Evolutionary conservation across 2,888 invertebrate species (phyloP).

Genomic region (Idaea dimidiata): DNA sequence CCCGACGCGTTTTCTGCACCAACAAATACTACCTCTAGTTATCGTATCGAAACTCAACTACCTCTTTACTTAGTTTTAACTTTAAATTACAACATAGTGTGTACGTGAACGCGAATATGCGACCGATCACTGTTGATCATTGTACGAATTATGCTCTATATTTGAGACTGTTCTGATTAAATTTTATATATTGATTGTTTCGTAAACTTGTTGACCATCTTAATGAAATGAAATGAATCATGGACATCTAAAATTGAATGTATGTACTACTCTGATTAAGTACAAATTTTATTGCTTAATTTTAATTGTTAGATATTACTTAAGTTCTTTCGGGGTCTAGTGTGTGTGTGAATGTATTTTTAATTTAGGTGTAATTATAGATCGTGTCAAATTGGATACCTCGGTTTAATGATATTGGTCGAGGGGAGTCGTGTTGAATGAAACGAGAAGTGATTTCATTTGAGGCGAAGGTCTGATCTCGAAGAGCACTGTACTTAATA

Average conservation of each 20-base stretch:
- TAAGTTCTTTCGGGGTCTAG: conserved; percentile 56
- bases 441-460: conserved; percentile 23
- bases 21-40: conserved; percentile 52
- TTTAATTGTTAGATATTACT: conserved; percentile 73
- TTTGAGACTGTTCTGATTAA: conserved; percentile 75
- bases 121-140: conserved; percentile 68
- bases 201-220: conserved; percentile 66
- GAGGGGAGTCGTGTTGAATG: not conserved
- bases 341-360: conserved; percentile 53
- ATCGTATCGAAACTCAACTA: conserved; percentile 73
- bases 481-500: not conserved
- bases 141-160: conserved; percentile 54
- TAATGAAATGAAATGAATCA: conserved; percentile 27
- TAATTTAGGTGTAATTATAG: conserved; percentile 56
- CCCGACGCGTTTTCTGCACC: conserved; percentile 30
- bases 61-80: conserved; percentile 77
- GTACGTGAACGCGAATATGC: conserved; percentile 36
- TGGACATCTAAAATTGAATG: conserved; percentile 50
- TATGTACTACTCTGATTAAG: conserved; percentile 70
- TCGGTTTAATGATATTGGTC: conserved; percentile 16
- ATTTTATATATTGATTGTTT: conserved; percentile 77
- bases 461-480: conserved; percentile 6
- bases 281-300: conserved; percentile 72
- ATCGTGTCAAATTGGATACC: conserved; percentile 52
- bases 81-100: conserved; percentile 25